These are phyloP conservation scores for Seriola quinqueradiata DNA, from an alignment of 2,113 vertebrate species.

Conservation along the genomic window DNA sequence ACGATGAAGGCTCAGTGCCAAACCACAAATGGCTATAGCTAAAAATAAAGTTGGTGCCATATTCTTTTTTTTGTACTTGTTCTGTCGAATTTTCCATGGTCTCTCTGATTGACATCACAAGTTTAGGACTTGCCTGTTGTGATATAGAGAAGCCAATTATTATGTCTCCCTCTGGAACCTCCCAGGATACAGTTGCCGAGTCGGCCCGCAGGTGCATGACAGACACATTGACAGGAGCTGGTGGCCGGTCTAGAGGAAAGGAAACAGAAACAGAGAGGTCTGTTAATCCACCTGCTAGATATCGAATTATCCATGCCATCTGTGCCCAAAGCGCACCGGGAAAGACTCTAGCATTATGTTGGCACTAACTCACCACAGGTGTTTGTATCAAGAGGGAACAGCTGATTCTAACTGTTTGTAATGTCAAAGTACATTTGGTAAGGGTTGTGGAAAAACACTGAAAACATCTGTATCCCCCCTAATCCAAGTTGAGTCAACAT, in stretches of 20 bases:
- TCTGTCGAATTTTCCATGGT: not conserved
- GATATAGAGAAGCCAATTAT: constrained; percentile 98
- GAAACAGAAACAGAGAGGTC: not conserved
- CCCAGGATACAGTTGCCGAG: constrained; percentile 97
- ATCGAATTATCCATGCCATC: not conserved
- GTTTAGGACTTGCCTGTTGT: constrained; percentile 89
- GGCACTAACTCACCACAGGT: not conserved
- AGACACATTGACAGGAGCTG: constrained; percentile 95
- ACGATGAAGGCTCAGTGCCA: constrained; percentile 33
- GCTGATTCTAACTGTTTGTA: not conserved
- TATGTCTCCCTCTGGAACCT: constrained; percentile 95
- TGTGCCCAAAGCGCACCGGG: constrained; percentile 9
- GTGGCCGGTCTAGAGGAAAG: constrained; percentile 89
- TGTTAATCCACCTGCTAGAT: constrained; percentile 18
- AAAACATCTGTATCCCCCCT: not conserved
- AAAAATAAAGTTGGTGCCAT: not conserved
- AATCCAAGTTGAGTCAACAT: not conserved
- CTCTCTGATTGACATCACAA: not conserved
- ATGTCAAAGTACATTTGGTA: too few relatives aligned
- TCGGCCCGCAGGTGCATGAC: constrained; percentile 95
- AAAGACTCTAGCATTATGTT: not conserved
- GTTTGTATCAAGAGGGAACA: not conserved
- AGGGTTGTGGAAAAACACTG: not conserved
- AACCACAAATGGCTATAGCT: constrained; percentile 19
- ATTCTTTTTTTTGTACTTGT: not conserved